These are phyloP conservation scores for Ceriagrion tenellum DNA, from an alignment of 2,888 invertebrate genomes.

Conservation along the genomic window DNA sequence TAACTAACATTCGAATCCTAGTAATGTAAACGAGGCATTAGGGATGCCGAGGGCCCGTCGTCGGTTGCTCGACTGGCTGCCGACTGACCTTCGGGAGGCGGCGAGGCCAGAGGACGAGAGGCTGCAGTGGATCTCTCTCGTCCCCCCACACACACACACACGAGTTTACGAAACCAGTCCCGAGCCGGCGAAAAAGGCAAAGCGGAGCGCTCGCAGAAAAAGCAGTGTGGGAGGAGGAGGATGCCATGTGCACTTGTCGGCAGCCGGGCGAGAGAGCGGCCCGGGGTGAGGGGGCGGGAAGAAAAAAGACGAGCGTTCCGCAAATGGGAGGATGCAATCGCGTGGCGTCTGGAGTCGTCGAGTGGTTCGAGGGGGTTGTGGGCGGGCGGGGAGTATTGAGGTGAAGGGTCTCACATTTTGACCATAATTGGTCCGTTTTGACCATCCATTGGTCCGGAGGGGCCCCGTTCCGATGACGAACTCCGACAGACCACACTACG, in stretches of 20 bases:
- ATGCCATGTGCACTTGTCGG: background rate
- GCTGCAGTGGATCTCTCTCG: too few relatives aligned
- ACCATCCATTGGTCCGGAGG: too few relatives aligned
- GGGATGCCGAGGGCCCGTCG: background rate
- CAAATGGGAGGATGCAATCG: background rate
- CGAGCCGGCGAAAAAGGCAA: background rate
- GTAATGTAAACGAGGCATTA: too few relatives aligned
- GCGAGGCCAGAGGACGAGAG: background rate
- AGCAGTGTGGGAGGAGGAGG: background rate
- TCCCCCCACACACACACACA: background rate
- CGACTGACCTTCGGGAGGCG: background rate
- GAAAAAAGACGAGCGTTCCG: background rate
- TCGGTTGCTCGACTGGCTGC: background rate
- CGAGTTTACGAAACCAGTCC: constrained; percentile 18
- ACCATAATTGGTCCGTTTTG: too few relatives aligned
- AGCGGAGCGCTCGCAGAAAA: background rate
- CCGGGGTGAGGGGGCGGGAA: background rate
- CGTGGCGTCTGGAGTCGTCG: background rate
- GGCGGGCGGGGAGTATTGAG: too few relatives aligned
- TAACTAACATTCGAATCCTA: too few relatives aligned
- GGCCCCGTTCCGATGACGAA: too few relatives aligned
- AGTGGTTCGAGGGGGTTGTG: background rate
- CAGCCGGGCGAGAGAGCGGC: background rate
- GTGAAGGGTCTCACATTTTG: too few relatives aligned
- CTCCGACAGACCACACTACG: too few relatives aligned